Conservation (phyloP, 37 sponge, comb jelly and placozoan genomes). For the Beroe forskalii region DNA sequence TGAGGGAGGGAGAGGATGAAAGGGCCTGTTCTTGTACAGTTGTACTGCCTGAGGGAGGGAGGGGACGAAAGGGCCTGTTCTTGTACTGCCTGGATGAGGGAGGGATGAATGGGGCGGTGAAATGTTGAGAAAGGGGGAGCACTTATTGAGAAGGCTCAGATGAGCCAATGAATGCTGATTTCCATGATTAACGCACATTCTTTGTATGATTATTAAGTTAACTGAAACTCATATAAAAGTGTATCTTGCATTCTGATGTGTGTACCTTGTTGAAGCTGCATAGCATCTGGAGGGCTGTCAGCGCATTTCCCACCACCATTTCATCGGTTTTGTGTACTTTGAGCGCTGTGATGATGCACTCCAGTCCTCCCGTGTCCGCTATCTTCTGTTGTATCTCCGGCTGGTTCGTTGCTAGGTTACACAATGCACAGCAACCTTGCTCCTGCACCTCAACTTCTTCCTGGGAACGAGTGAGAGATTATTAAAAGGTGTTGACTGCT, state of each 20-base stretch:
- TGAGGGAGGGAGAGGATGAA: too few species aligned
- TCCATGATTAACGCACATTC: too few species aligned
- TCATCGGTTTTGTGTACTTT: slow-evolving; percentile 33
- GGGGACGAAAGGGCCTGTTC: slow-evolving; percentile 23
- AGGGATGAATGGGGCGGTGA: too few species aligned
- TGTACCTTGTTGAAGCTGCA: slow-evolving; percentile 15
- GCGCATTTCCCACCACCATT: slow-evolving; percentile 45
- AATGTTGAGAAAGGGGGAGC: too few species aligned
- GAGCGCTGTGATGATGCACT: slow-evolving; percentile 34
- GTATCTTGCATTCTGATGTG: too few species aligned
- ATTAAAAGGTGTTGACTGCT: too few species aligned
- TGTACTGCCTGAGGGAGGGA: too few species aligned
- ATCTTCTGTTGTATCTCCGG: slow-evolving; percentile 9
- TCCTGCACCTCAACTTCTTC: slow-evolving; percentile 27
- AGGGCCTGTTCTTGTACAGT: slow-evolving; percentile 24
- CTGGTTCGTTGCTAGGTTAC: slow-evolving; percentile 35
- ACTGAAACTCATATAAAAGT: too few species aligned
- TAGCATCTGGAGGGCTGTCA: slow-evolving; percentile 13
- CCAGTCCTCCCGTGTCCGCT: slow-evolving; percentile 23
- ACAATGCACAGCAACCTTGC: slow-evolving; percentile 28
- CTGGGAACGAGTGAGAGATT: not conserved
- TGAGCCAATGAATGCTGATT: too few species aligned
- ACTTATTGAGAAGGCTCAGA: too few species aligned
- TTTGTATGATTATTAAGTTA: too few species aligned
- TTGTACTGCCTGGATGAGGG: slow-evolving; percentile 23